Conservation (phyloP, 2,888 invertebrate genomes). For the Lycia hirtaria region DNA sequence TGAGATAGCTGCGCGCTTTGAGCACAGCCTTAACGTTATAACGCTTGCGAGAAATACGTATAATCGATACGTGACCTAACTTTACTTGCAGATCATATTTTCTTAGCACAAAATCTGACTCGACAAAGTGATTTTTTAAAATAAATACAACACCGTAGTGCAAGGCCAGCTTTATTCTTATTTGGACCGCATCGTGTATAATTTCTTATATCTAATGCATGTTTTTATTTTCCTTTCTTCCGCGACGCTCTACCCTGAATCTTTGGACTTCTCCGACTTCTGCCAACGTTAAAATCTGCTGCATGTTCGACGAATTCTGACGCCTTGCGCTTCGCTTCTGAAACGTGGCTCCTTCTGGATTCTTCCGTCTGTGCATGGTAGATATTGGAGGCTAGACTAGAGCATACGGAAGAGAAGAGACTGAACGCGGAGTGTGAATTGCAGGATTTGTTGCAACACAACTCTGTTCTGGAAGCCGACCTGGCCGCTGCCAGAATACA, state of each 20-base stretch:
- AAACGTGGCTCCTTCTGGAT: conserved; percentile 38
- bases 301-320: conserved; percentile 39
- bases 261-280: conserved; percentile 49
- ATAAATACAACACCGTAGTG: no score
- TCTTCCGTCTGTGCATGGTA: conserved; percentile 57
- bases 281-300: conserved; percentile 40
- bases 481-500: conserved; percentile 81
- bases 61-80: no score
- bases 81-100: no score
- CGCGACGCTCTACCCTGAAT: conserved; percentile 48
- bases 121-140: no score
- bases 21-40: no score
- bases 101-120: no score
- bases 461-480: conserved; percentile 87
- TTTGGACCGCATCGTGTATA: conserved; percentile 24
- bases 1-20: no score
- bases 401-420: conserved; percentile 87
- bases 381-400: conserved; percentile 87
- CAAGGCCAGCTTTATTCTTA: no score
- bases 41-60: no score
- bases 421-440: conserved; percentile 85
- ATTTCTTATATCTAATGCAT: conserved; percentile 66
- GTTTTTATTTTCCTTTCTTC: conserved; percentile 66
- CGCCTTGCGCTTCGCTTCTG: conserved; percentile 24
- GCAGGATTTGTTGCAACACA: conserved; percentile 88